Conservation (phyloP, 1,140 invertebrate genomes). For the Neotoxoptera formosana region DNA sequence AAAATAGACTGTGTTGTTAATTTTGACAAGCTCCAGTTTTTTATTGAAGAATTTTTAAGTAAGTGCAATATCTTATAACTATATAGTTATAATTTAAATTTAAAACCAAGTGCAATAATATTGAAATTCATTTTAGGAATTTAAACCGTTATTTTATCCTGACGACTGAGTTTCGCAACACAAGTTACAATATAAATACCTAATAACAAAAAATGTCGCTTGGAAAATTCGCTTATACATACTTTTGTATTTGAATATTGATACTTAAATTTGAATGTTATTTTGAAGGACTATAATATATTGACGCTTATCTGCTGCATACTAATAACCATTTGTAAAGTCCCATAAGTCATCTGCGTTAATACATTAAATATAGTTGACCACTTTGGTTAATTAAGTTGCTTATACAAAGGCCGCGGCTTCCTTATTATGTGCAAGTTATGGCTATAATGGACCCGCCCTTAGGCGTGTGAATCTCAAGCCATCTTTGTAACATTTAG, state of each 20-base stretch:
- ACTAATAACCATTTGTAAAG: too few relatives aligned
- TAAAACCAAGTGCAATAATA: too few relatives aligned
- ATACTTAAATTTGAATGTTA: not conserved
- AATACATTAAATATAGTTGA: too few relatives aligned
- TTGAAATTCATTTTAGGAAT: too few relatives aligned
- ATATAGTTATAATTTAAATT: too few relatives aligned
- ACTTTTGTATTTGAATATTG: not conserved
- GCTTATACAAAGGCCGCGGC: not conserved
- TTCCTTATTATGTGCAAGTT: not conserved
- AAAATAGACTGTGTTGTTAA: not conserved
- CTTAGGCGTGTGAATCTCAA: not conserved
- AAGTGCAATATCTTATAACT: too few relatives aligned
- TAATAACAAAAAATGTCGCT: not conserved
- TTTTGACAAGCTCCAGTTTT: not conserved
- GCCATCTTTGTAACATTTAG: not conserved
- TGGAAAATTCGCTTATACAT: not conserved
- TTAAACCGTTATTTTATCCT: too few relatives aligned
- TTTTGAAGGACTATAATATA: not conserved
- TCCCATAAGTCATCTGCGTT: too few relatives aligned
- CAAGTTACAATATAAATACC: too few relatives aligned
- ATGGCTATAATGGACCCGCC: not conserved
- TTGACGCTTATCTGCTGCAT: too few relatives aligned
- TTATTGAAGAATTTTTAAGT: not conserved
- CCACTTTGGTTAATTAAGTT: too few relatives aligned
- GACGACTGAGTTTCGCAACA: too few relatives aligned